These are phyloP conservation scores for Parnassius mnemosyne DNA, from an alignment of 2,888 invertebrate genomes.

Conservation along the genomic window DNA sequence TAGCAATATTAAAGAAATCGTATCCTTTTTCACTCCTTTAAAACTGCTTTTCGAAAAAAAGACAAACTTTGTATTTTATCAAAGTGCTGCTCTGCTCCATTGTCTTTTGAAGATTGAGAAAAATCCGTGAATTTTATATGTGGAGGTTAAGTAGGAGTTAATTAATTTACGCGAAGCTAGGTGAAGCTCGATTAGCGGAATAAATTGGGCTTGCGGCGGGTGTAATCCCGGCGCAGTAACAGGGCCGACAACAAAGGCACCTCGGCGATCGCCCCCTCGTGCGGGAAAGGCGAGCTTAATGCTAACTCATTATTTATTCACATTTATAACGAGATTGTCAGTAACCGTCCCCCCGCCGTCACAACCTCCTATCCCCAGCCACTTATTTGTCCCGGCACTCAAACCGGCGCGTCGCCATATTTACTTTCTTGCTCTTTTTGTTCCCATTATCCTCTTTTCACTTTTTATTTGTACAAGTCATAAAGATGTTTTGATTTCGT, in stretches of 20 bases:
- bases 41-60: too few species aligned
- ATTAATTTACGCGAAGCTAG: constrained; percentile 70
- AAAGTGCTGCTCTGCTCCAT: neutral
- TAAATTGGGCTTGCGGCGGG: constrained; percentile 68
- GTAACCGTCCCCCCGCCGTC: constrained; percentile 57
- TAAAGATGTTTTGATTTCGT: constrained; percentile 59
- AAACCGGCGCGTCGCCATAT: constrained; percentile 50
- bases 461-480: constrained; percentile 51
- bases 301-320: constrained; percentile 78
- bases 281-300: constrained; percentile 61
- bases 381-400: constrained; percentile 50
- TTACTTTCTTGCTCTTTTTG: constrained; percentile 58
- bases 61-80: too few species aligned
- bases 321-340: constrained; percentile 77
- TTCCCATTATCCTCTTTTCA: constrained; percentile 48
- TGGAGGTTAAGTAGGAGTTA: constrained; percentile 63
- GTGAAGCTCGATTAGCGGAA: constrained; percentile 73
- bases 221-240: constrained; percentile 62
- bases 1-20: too few species aligned
- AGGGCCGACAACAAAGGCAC: constrained; percentile 71
- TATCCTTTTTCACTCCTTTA: too few species aligned
- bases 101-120: constrained; percentile 14
- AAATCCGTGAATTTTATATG: constrained; percentile 51
- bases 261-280: constrained; percentile 46
- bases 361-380: constrained; percentile 39